These are phyloP conservation scores for Plodia interpunctella DNA, from an alignment of 1,140 invertebrate species.

Conservation along the genomic window DNA sequence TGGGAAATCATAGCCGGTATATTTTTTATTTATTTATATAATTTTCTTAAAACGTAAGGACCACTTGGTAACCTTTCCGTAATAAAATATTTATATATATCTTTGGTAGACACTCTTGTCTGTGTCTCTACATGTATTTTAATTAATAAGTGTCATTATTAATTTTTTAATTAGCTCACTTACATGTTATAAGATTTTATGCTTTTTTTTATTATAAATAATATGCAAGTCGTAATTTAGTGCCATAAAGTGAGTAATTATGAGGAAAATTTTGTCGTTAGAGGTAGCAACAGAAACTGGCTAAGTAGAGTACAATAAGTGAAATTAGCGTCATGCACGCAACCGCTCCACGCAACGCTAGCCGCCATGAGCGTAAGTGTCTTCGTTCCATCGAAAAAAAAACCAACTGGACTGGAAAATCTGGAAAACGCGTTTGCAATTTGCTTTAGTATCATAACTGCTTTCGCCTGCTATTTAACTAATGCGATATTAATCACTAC, in stretches of 20 bases:
- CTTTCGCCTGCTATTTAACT: constrained; percentile 42
- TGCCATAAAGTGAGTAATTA: constrained; percentile 8
- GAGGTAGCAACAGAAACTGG: constrained; percentile 15
- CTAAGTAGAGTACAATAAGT: constrained; percentile 24
- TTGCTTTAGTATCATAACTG: constrained; percentile 45
- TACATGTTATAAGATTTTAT: background rate
- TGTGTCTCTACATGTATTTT: too few species aligned
- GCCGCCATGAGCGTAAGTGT: constrained; percentile 44
- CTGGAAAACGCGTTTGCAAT: constrained; percentile 46
- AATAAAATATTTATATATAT: background rate
- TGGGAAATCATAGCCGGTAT: background rate
- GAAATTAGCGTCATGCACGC: constrained; percentile 39
- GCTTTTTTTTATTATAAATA: constrained; percentile 12
- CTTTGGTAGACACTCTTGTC: background rate
- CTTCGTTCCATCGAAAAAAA: constrained; percentile 41
- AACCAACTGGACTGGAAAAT: constrained; percentile 42
- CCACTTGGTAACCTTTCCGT: background rate
- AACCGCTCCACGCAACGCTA: constrained; percentile 41
- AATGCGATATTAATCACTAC: constrained; percentile 42
- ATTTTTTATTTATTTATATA: background rate
- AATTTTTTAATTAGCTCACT: background rate
- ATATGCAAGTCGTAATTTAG: constrained; percentile 14
- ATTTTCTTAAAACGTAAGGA: background rate
- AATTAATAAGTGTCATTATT: too few species aligned
- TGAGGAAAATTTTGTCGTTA: constrained; percentile 9